Evolutionary conservation across 1,140 invertebrate species (phyloP), one percentile per base, ranked within the genome.

Genomic region (Apis laboriosa): DNA sequence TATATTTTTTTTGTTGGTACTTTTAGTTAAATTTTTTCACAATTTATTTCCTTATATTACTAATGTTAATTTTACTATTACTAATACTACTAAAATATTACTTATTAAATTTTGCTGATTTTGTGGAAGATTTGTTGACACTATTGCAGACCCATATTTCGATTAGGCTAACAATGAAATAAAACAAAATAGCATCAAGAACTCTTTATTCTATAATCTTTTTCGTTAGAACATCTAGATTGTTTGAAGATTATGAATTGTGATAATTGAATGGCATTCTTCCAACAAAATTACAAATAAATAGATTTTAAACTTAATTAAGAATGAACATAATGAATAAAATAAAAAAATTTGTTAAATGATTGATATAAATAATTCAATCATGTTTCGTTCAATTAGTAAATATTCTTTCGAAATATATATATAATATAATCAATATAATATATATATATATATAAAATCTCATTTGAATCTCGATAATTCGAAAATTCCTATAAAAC

Each of bases 41-140:
- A 43, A 43, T 4, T 43, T 43, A 43, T 43, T 43, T 43, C 5
- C 34, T 43, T 7, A 43, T 4, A 43, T 7, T 43, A 7, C 5
- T 43, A 43, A 43, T 43, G 34, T 43, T 55, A 55, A 55, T 55
- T 15, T 15, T 55, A 24, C 0, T 61, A 34, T 34, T 34, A 34
- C 2, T 34, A 34, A 34, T 34, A 34, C 3, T 34, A 34, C 3
- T 34, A 34, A 34, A 34, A 34, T 34, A 34, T 88, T 88, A 82
- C 76, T 89, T 88, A 85, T 90, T 91, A 87, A 90, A 86, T 90
- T 90, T 88, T 82, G 82, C 86, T 80, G 75, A 78, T 72, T 87
- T 83, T 63, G 70, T 81, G 71, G 79, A 86, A 84, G 81, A 88
- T 90, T 72, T 83, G 55, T 83, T 90, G 90, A 89, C 89, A 73